Conservation (phyloP, 2,888 invertebrate genomes). For the Cheilosia vulpina region DNA sequence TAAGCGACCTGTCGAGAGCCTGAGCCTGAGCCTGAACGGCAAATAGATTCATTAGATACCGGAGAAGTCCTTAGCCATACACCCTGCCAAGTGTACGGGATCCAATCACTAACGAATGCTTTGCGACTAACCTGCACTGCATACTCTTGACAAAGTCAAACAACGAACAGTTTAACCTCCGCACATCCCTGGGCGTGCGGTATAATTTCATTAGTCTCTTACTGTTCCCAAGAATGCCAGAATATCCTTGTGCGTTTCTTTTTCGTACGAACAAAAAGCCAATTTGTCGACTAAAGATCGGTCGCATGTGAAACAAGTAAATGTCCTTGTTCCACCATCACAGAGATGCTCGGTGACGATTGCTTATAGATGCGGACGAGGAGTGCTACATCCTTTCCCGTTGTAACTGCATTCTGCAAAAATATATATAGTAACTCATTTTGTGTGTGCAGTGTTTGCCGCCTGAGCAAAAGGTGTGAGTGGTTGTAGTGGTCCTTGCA, state of each 20-base stretch:
- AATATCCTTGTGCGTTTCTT: background rate
- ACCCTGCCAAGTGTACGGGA: constrained; percentile 28
- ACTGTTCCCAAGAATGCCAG: background rate
- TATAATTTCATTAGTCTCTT: background rate
- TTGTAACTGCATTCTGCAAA: too few species aligned
- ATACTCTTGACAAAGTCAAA: too few species aligned
- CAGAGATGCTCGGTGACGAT: too few species aligned
- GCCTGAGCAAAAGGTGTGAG: background rate
- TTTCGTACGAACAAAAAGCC: background rate
- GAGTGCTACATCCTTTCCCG: too few species aligned
- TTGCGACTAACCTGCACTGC: too few species aligned
- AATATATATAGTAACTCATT: background rate
- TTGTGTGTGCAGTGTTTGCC: background rate
- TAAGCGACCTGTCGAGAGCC: background rate
- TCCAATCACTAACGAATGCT: background rate
- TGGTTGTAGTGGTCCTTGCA: constrained; percentile 7
- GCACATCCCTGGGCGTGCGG: background rate
- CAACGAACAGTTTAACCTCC: background rate
- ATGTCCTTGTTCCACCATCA: too few species aligned
- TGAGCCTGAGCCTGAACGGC: constrained; percentile 10
- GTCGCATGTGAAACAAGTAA: constrained; percentile 5
- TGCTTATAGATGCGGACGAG: too few species aligned
- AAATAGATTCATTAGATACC: constrained; percentile 15
- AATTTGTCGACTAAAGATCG: constrained; percentile 29
- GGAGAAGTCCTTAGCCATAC: background rate